A percentile compares a stretch with the other conserved stretches of the same genome.
Evolutionary conservation across 2,797 vertebrate species (phyloP).

Genomic region (Myotis pilosus): DNA sequence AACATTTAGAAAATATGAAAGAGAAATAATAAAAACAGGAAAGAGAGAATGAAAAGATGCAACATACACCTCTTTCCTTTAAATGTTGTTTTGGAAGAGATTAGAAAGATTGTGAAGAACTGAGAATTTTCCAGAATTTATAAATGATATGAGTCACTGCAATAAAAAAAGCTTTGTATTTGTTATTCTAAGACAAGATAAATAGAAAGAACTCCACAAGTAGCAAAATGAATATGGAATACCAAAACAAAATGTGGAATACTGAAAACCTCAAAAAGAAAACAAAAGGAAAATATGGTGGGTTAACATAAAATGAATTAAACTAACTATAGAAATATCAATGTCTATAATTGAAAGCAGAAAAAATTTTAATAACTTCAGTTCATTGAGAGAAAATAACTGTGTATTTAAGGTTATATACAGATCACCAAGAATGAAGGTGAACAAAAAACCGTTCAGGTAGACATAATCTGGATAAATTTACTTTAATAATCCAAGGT

Average conservation of each 20-base stretch:
- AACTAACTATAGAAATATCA: not conserved
- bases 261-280: not conserved
- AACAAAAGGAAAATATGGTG: not conserved
- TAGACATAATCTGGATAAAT: not conserved
- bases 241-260: not conserved
- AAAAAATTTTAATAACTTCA: not conserved
- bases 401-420: not conserved
- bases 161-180: not conserved
- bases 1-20: not conserved
- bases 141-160: not conserved
- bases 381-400: not conserved
- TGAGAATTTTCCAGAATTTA: not conserved
- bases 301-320: not conserved
- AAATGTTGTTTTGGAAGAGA: not conserved
- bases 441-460: not conserved
- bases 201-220: slow-evolving; percentile 7
- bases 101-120: not conserved
- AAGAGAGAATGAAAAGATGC: not conserved
- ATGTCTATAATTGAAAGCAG: not conserved
- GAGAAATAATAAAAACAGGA: not conserved
- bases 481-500: not conserved
- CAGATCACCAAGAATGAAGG: not conserved
- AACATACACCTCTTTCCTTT: not conserved
- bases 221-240: not conserved
- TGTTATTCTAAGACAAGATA: not conserved